Evolutionary conservation across 2,113 vertebrate genomes (phyloP), one percentile per base, ranked within the genome.

Genomic region (Delphinus delphis): DNA sequence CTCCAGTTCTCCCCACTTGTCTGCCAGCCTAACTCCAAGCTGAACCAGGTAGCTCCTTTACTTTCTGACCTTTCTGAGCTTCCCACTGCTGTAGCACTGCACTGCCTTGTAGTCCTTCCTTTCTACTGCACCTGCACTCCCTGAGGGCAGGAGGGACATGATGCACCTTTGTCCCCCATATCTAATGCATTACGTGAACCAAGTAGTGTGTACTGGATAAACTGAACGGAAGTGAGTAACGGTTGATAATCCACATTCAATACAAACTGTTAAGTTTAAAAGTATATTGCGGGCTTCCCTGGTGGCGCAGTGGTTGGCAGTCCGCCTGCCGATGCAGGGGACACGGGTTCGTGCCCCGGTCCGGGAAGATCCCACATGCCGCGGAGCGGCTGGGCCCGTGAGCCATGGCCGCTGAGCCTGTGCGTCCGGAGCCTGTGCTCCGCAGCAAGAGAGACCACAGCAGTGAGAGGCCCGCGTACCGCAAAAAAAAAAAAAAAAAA

Each of bases 1-100:
- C 15, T 8, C 4, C 0, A 7, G 12, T 26, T 14, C 7, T 50
- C 33, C 26, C 1, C 5, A 9, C 8, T 20, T 10, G 26, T 44
- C 80, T 50, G 63, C 31, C 25, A 79, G 55, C 17, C 33, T 47
- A 18, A 11, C 60, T 67, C 21, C 31, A 58, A 33, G 38, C 13
- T 50, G 53, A 89, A 44, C 33, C 13, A 21, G 2, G 55, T 4
- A 62, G 2, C 17, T 33, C 23, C 5, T 13, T 31, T 53, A 26
- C 17, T 5, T 50, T 23, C 33, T 2, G n/a, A 41, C 14, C 2
- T 25, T n/a, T 12, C 1, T 1, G 83, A 12, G 31, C n/a, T 31
- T 28, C 83, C 58, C 17, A 5, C 21, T 65, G 21, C 68, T 63
- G 12, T 5, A 11, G 28, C 36, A 21, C 80, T 9, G 38, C 2